These are phyloP conservation scores for Lamellibrachia satsuma DNA, from an alignment of 2,888 invertebrate genomes.

Conservation along the genomic window DNA sequence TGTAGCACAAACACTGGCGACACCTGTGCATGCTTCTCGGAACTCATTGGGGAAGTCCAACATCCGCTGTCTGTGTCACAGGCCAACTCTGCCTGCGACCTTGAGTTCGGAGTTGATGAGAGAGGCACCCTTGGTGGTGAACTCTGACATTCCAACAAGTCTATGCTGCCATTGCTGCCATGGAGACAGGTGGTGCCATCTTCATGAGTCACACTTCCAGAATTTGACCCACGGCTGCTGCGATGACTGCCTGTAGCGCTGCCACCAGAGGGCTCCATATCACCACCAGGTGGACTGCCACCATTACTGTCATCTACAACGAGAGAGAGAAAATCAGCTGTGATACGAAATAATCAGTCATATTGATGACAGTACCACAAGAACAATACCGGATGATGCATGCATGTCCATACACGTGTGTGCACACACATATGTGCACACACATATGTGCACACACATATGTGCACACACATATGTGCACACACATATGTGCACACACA, in stretches of 20 bases:
- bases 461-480: too few species aligned
- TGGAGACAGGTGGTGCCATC: background rate
- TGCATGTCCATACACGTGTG: too few species aligned
- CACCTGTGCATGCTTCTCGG: background rate
- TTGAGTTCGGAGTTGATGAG: background rate
- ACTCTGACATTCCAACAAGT: background rate
- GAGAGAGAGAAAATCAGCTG: background rate
- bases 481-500: too few species aligned
- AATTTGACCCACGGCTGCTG: background rate
- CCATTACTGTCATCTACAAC: background rate
- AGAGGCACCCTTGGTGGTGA: background rate
- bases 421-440: background rate
- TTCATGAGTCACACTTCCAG: background rate
- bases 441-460: too few species aligned
- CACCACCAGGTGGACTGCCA: constrained; percentile 21
- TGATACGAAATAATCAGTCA: background rate
- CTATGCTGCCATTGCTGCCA: background rate
- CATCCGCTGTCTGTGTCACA: background rate
- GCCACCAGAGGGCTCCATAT: background rate
- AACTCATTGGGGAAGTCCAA: background rate
- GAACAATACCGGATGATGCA: too few species aligned
- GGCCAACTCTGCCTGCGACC: background rate
- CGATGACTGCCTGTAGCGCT: background rate
- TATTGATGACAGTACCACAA: too few species aligned
- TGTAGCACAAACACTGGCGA: background rate